Evolutionary conservation across 2,797 vertebrate genomes (phyloP).

Genomic region (Prionace glauca): DNA sequence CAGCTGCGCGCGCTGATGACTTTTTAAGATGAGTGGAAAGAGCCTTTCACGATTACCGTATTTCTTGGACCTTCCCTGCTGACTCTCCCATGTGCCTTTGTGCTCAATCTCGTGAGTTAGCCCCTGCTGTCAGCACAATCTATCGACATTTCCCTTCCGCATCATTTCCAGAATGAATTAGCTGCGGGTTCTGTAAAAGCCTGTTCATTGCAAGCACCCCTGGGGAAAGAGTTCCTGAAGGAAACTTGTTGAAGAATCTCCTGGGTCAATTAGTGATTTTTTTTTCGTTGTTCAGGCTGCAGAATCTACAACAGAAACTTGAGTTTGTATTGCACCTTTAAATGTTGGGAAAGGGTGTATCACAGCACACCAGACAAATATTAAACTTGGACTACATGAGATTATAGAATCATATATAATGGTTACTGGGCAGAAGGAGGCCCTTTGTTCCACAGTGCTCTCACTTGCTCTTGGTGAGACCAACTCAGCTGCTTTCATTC

Average conservation of each 20-base stretch:
- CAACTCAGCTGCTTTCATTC: background rate
- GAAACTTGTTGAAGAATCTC: background rate
- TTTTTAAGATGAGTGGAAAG: background rate
- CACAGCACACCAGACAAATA: background rate
- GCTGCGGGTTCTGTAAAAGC: background rate
- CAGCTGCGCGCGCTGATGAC: background rate
- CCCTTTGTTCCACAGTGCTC: background rate
- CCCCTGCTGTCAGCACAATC: background rate
- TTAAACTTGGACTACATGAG: background rate
- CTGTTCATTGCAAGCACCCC: background rate
- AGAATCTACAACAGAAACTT: background rate
- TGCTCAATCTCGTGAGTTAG: background rate
- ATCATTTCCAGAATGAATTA: background rate
- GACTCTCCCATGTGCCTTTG: background rate
- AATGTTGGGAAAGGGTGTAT: background rate
- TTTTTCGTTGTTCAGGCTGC: background rate
- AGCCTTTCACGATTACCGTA: background rate
- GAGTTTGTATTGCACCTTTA: background rate
- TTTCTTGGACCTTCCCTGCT: background rate
- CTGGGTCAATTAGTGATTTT: background rate
- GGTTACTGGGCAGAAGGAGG: background rate
- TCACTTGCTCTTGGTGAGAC: no score
- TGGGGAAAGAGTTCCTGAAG: background rate
- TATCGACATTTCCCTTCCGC: background rate
- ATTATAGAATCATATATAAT: background rate